phyloP scores from a whole-genome alignment of 2,113 vertebrate species.

The Engystomops pustulosus region DNA sequence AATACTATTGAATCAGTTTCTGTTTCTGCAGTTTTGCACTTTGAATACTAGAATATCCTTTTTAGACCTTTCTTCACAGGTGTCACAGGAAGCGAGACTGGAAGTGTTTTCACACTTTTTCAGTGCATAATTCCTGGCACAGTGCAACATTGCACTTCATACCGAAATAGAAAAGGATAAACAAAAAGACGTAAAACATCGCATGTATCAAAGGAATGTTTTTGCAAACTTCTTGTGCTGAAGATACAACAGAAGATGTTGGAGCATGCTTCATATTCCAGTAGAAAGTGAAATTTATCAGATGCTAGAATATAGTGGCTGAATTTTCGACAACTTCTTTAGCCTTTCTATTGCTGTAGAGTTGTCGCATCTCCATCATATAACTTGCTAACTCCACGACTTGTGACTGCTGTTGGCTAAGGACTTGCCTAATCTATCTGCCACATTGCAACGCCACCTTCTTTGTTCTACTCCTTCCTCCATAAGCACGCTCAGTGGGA shows the following conservation, averaged over 20 bases:
- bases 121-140: constrained; percentile 72
- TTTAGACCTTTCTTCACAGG: constrained; percentile 1
- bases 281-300: not conserved
- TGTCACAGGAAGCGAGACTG: constrained; percentile 69
- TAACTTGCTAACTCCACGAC: too few relatives aligned
- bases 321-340: not conserved
- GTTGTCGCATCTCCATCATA: not conserved
- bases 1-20: not conserved
- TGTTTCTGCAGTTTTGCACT: not conserved
- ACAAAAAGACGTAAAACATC: constrained; percentile 66
- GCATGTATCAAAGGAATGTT: too few relatives aligned
- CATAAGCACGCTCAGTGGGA: too few relatives aligned
- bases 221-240: too few relatives aligned
- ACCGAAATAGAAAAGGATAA: constrained; percentile 70
- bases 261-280: not conserved
- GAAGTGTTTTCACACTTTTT: constrained; percentile 78
- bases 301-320: not conserved
- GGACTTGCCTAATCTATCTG: not conserved
- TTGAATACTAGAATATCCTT: constrained; percentile 24
- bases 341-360: not conserved
- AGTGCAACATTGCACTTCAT: constrained; percentile 78
- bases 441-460: too few relatives aligned
- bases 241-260: not conserved
- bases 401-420: not conserved
- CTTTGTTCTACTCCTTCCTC: too few relatives aligned